phyloP scores from a whole-genome alignment of 2,113 vertebrate genomes.

The Chamaea fasciata region DNA sequence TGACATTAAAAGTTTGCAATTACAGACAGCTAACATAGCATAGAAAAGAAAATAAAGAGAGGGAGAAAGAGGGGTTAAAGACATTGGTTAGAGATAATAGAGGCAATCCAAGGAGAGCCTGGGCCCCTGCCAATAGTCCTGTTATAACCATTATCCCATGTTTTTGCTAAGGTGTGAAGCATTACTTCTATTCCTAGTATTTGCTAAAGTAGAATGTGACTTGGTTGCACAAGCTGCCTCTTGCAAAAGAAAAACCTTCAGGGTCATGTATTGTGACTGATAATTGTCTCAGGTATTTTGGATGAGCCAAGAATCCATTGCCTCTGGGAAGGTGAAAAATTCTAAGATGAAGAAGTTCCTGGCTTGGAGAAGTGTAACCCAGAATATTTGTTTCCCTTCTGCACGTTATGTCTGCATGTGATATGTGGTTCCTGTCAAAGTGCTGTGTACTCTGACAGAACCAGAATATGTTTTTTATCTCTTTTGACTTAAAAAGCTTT shows the following conservation, averaged over 20 bases:
- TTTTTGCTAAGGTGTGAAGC: neutral
- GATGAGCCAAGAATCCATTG: conserved; percentile 47
- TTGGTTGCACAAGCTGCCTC: conserved; percentile 17
- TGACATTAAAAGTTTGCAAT: neutral
- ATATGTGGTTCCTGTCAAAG: neutral
- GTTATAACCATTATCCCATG: neutral
- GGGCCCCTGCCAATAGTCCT: neutral
- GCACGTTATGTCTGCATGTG: neutral
- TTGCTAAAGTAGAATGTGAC: neutral
- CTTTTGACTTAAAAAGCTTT: neutral
- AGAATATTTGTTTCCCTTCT: neutral
- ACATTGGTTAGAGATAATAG: neutral
- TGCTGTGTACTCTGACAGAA: neutral
- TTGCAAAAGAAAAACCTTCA: conserved; percentile 24
- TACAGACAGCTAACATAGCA: neutral
- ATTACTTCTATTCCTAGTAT: neutral
- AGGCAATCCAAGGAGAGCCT: neutral
- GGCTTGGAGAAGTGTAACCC: neutral
- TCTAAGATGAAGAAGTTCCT: neutral
- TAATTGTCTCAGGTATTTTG: conserved; percentile 16
- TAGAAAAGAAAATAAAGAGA: neutral
- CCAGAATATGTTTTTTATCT: neutral
- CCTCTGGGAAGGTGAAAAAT: conserved; percentile 8
- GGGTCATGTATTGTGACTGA: neutral
- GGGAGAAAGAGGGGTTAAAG: neutral